A percentile compares a stretch with the other conserved stretches of the same genome.
Conservation (phyloP, 2,797 vertebrate genomes). For the Sardinella longiceps region DNA sequence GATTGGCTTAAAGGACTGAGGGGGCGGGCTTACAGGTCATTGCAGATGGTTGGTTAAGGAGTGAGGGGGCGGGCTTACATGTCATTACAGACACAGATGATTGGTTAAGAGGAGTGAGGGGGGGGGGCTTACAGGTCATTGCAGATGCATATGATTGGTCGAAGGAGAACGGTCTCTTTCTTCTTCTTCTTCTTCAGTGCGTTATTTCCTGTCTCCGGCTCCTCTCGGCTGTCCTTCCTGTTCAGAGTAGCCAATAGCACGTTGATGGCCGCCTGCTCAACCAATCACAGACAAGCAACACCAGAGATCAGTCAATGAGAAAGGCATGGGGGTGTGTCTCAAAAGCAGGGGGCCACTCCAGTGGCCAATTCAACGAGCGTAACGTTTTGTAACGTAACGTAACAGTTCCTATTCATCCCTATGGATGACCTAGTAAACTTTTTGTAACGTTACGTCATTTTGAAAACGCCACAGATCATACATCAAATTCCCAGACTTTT, state of each 20-base stretch:
- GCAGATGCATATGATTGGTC: constrained; percentile 96
- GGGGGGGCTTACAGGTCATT: constrained; percentile 89
- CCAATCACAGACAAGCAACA: constrained; percentile 1
- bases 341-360: too few species aligned
- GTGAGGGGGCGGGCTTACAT: constrained; percentile 50
- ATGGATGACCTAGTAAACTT: too few species aligned
- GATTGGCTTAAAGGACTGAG: neutral
- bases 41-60: constrained; percentile 93
- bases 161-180: constrained; percentile 76
- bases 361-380: too few species aligned
- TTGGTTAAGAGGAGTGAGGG: neutral
- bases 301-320: neutral
- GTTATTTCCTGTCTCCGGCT: constrained; percentile 53
- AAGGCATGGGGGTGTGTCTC: neutral
- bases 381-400: too few species aligned
- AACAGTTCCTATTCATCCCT: too few species aligned
- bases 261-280: constrained; percentile 83
- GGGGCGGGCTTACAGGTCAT: constrained; percentile 84
- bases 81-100: constrained; percentile 72
- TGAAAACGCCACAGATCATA: too few species aligned
- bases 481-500: too few species aligned
- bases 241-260: constrained; percentile 84
- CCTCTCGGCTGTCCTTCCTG: constrained; percentile 74
- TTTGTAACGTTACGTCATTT: too few species aligned
- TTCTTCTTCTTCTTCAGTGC: constrained; percentile 74